Conservation (phyloP, 2,797 vertebrate genomes). For the Syndactyla subalaris region DNA sequence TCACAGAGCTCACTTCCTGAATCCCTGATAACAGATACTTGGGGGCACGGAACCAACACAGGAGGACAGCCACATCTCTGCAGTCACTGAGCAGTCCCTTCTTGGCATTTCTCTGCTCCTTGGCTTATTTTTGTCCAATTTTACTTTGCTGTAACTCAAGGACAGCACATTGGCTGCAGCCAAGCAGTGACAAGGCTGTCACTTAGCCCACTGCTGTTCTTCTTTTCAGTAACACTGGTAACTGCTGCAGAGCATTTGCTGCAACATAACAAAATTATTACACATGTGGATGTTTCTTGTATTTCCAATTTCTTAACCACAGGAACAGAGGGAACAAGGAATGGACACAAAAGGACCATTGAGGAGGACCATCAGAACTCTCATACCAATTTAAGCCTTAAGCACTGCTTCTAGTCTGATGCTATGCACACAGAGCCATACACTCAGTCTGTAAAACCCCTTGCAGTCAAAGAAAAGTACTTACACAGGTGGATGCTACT, state of each 20-base stretch:
- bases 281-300: neutral
- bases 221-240: neutral
- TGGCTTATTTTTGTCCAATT: neutral
- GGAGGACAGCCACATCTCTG: constrained; percentile 3
- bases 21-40: constrained; percentile 75
- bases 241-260: neutral
- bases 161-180: neutral
- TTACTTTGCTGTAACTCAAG: neutral
- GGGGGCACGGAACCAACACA: neutral
- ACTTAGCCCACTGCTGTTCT: neutral
- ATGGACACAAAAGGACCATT: neutral
- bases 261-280: neutral
- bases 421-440: neutral
- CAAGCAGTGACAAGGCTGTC: neutral
- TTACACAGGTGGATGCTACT: neutral
- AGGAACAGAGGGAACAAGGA: neutral
- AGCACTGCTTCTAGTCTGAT: neutral
- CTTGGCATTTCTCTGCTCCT: neutral
- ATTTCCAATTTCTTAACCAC: neutral
- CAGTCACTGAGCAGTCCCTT: neutral
- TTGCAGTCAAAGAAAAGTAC: neutral
- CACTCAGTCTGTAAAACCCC: neutral
- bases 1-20: constrained; percentile 81
- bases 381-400: neutral
- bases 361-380: neutral